Evolutionary conservation across 2,113 vertebrate species (phyloP), one percentile per base, ranked within the genome.

Genomic region (Platanista minor): DNA sequence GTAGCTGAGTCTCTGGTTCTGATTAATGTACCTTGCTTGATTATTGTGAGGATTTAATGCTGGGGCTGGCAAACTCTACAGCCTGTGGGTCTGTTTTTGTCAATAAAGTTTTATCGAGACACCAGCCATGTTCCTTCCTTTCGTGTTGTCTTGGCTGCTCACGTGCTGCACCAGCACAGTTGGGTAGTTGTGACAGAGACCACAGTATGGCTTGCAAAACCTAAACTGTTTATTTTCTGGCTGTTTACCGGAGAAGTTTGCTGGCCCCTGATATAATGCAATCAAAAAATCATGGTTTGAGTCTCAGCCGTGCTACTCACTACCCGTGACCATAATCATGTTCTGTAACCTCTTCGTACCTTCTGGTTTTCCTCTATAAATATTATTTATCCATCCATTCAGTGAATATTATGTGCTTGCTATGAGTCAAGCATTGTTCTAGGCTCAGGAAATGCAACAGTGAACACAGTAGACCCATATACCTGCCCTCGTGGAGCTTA

Each of bases 31-130:
- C 52, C 39, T 23, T 14, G 49, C 52, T 41, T 8, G 18, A 12
- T 14, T 43, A 2, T 2, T 11, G 20, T 20, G 72, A 91, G 49
- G 33, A 10, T 61, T 17, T 20, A 11, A 29, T 8, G 41, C 3
- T 6, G 14, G 29, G 8, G 4, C 61, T 52, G 59, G 25, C 46
- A 10, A n/a, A 46, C 54, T 6, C 54, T 6, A 1, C 4, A 31
- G 36, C 12, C 1, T 25, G 4, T 7, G 36, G 27, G 33, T 57
- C 75, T 82, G 49, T 20, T 80, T 39, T 14, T 74, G 3, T 57
- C 33, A 87, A 29, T 57, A 69, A 52, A 86, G n/a, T 33, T 94
- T 87, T 43, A 46, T 41, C 49, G 43, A 52, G 83, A 71, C 57
- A 43, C 18, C 23, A 27, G 43, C 69, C n/a, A 0, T 17, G 4